Conservation (phyloP, 2,888 invertebrate genomes). For the Alloscopus bannaensis region DNA sequence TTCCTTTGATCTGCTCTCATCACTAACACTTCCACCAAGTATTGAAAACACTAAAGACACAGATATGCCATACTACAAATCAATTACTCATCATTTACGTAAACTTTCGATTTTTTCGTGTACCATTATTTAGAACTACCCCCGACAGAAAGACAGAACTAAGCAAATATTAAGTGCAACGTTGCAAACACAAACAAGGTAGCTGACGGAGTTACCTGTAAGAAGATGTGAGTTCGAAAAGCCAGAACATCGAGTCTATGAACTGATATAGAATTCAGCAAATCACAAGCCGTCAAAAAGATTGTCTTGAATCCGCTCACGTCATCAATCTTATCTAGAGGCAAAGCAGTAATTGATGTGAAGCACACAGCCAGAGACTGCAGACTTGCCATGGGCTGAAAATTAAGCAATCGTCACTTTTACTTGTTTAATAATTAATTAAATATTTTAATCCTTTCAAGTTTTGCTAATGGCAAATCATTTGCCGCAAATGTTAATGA, state of each 20-base stretch:
- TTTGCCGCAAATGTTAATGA: background rate
- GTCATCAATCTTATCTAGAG: conserved; percentile 64
- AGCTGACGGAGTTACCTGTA: no score
- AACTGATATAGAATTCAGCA: conserved; percentile 69
- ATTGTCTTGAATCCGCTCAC: conserved; percentile 55
- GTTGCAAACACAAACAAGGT: no score
- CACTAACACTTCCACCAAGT: conserved; percentile 65
- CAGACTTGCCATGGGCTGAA: conserved; percentile 68
- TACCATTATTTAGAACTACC: no score
- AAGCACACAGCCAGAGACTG: conserved; percentile 66
- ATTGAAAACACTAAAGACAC: conserved; percentile 72
- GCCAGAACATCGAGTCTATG: conserved; percentile 71
- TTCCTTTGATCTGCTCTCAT: conserved; percentile 69
- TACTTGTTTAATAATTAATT: background rate
- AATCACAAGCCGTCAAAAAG: conserved; percentile 64
- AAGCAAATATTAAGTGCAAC: no score
- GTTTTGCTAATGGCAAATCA: background rate
- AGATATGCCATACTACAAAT: no score
- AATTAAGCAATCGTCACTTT: conserved; percentile 14
- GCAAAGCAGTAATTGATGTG: conserved; percentile 66
- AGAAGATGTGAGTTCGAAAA: conserved; percentile 68
- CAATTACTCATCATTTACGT: no score
- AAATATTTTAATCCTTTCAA: background rate
- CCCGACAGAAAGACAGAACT: no score
- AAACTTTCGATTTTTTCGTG: conserved; percentile 42